Base-by-base conservation (phyloP, 2,113 vertebrate genomes). In the Falcunculus frontatus region DNA sequence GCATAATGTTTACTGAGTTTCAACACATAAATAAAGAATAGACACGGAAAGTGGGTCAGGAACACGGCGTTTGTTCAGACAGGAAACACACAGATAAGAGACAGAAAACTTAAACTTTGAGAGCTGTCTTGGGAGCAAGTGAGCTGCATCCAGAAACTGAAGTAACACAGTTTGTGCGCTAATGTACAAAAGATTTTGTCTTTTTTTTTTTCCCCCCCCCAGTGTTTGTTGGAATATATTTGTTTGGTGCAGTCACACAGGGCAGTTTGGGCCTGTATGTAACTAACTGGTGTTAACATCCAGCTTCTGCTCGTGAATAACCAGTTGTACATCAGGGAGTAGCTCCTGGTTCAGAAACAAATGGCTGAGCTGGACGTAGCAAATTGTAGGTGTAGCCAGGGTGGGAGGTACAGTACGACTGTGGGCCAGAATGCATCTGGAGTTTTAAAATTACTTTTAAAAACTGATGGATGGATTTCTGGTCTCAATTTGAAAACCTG, bases 1-100 rank as follows among this genome's bases (percentile, higher is more conserved):
- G 75, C 87, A 56, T 86, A 69, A 85, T 74, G 50, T 93, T 96
- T 59, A 94, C 95, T 92, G 90, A 86, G 73, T 96, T 97, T 92
- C 94, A 93, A 85, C 82, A 94, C 47, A 18, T 33, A 77, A 90
- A 86, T 92, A 79, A 88, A 94, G 68, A 90, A 62, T 13, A 87
- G 56, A 83, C 5, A 1, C 6, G 41, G 84, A 70, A 90, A 84
- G 32, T 13, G 2, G 69, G 52, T 89, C 80, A 78, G 84, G 84
- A 92, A 22, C 44, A n/a, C 0, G 0, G 35, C 1, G 2, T 87
- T 95, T 93, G 70, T 90, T 82, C 59, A 74, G 80, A 29, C n/a
- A 60, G 76, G 81, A 81, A 81, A 67, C 25, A 53, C 91, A 80
- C 56, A 88, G 68, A 79, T 94, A 91, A 70, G 42, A 73, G 63